Evolutionary conservation across 2,797 vertebrate genomes (phyloP), one percentile per base, ranked within the genome.

Genomic region (Thripadectes ignobilis): DNA sequence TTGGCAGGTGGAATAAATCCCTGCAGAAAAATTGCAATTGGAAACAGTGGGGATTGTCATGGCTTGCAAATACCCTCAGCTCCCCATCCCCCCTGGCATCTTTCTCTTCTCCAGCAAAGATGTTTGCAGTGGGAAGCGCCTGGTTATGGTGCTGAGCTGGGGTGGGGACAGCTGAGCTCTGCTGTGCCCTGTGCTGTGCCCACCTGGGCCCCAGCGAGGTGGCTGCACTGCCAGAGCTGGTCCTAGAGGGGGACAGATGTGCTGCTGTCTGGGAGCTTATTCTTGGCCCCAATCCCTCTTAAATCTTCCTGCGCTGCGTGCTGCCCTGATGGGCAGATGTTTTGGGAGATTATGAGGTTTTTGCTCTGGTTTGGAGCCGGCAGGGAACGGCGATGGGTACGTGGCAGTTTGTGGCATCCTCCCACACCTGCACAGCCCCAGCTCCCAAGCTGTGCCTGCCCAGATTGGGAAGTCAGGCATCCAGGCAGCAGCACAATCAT

Each of bases 401-500:
- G 2, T n/a, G 82, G 66, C 49, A 20, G 58, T 22, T 27, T 34
- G 67, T 89, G 54, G 49, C 71, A 67, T 12, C 3, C 3, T 46
- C 76, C 39, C 3, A 16, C 11, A 6, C 16, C 15, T 29, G 45
- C 32, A 46, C 81, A 62, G 41, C 20, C 13, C 45, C 34, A 14
- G 30, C 27, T 29, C 18, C 30, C 4, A 3, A 58, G 26, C 4
- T 0, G 1, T 8, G 36, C 32, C 5, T 12, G 41, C 46, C 63
- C 41, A 20, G 63, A 34, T 21, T 32, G 51, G 48, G 73, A 9
- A 39, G 29, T 0, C 24, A 29, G 46, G 34, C 69, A 72, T 43
- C 41, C 12, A 0, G 2, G 38, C 36, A 3, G 8, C 26, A 32
- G 14, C 1, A 4, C 34, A 14, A 22, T 1, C 16, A 45, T 55